phyloP scores from a whole-genome alignment of 2,888 invertebrate genomes.

The Spisula solida region DNA sequence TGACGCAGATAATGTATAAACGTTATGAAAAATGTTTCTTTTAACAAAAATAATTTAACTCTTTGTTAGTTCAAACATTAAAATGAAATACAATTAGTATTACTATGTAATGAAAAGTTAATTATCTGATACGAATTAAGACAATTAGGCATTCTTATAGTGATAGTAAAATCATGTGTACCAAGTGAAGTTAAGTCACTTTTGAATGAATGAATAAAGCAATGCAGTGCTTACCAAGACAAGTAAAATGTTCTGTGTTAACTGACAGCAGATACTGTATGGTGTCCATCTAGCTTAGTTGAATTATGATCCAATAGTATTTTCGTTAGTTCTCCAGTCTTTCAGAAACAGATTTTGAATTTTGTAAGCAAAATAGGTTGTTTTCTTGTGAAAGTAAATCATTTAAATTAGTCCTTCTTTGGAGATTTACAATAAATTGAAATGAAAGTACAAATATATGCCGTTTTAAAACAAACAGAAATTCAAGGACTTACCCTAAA shows the following conservation, averaged over 20 bases:
- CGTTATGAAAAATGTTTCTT: not conserved
- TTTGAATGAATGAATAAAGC: conserved; percentile 13
- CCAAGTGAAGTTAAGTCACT: not conserved
- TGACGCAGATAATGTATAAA: not conserved
- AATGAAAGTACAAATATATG: too few relatives aligned
- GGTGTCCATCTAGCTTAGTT: not conserved
- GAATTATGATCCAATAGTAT: not conserved
- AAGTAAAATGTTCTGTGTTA: conserved; percentile 30
- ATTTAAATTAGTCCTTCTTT: too few relatives aligned
- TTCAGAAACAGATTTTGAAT: too few relatives aligned
- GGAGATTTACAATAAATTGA: not conserved
- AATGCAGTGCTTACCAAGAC: conserved; percentile 43
- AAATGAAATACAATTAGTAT: not conserved
- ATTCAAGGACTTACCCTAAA: too few relatives aligned
- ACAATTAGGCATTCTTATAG: not conserved
- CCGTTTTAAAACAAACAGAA: too few relatives aligned
- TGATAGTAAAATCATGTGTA: not conserved
- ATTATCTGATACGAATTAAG: not conserved
- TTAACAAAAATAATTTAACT: not conserved
- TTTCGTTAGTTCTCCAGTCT: not conserved
- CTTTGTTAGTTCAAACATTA: not conserved
- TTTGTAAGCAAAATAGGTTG: too few relatives aligned
- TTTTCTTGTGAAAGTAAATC: too few relatives aligned
- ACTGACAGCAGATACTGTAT: not conserved
- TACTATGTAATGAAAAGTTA: too few relatives aligned